phyloP scores from a whole-genome alignment of 1,140 invertebrate genomes.

The Drosophila ananassae region DNA sequence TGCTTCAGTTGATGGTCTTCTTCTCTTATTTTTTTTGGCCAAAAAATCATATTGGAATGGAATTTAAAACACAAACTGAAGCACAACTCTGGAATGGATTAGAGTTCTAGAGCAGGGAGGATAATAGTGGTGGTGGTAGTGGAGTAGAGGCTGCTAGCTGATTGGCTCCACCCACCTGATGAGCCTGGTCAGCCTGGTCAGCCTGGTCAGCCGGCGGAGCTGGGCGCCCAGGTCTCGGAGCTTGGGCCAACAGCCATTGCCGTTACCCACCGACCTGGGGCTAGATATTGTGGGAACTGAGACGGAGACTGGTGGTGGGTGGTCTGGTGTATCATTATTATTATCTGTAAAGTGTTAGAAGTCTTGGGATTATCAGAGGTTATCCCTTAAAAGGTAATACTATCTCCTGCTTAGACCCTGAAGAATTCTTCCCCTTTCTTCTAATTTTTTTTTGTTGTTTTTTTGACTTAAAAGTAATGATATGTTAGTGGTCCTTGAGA shows the following conservation, averaged over 20 bases:
- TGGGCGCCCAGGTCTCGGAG: slow-evolving; percentile 51
- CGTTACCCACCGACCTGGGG: slow-evolving; percentile 18
- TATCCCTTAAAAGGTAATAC: too few relatives aligned
- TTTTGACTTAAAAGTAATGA: too few relatives aligned
- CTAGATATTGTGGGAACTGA: slow-evolving; percentile 24
- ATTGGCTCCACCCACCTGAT: slow-evolving; percentile 70
- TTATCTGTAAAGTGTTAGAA: too few relatives aligned
- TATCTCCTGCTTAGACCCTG: too few relatives aligned
- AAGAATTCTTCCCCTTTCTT: too few relatives aligned
- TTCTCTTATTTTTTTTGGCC: neutral
- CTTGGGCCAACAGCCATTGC: slow-evolving; percentile 43
- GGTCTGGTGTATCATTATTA: too few relatives aligned
- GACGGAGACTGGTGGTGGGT: neutral
- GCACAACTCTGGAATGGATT: slow-evolving; percentile 6
- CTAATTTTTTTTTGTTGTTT: too few relatives aligned
- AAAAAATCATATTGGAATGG: neutral
- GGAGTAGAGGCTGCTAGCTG: slow-evolving; percentile 18
- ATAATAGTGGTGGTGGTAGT: neutral
- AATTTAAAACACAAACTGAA: neutral
- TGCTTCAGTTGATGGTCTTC: neutral
- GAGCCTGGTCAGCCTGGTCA: slow-evolving; percentile 60
- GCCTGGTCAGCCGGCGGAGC: slow-evolving; percentile 61
- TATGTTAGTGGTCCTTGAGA: too few relatives aligned
- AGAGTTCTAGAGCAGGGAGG: neutral
- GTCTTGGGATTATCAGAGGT: too few relatives aligned